Percentiles rank a stretch among this genome's conserved stretches.
phyloP scores from a whole-genome alignment of 2,888 invertebrate species.

The Nomada lathburiana region DNA sequence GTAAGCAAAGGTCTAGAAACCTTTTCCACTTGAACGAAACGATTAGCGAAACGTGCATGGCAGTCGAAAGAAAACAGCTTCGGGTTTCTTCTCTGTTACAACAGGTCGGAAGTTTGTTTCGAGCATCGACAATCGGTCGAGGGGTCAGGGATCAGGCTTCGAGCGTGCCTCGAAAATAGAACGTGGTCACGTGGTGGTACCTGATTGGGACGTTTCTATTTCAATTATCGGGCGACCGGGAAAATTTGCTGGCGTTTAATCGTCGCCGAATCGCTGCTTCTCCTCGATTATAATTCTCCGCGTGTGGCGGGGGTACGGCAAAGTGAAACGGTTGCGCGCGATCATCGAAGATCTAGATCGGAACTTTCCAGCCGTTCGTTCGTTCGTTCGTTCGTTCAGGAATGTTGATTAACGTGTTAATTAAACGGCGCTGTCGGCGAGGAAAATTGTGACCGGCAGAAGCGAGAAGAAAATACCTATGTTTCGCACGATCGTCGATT shows the following conservation, averaged over 20 bases:
- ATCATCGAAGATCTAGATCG: constrained; percentile 48
- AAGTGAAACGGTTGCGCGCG: constrained; percentile 43
- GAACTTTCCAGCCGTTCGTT: constrained; percentile 48
- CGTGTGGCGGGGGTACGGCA: constrained; percentile 9
- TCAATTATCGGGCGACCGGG: constrained; percentile 57
- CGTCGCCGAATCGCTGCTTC: constrained; percentile 39
- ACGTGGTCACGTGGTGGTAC: constrained; percentile 42
- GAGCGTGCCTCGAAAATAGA: constrained; percentile 60
- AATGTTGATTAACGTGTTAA: constrained; percentile 58
- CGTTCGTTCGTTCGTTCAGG: constrained; percentile 25
- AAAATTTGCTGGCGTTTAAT: constrained; percentile 57
- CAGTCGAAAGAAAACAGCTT: constrained; percentile 41
- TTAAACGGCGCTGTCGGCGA: constrained; percentile 22
- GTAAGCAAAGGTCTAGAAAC: constrained; percentile 6
- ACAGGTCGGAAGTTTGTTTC: constrained; percentile 52
- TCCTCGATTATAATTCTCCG: constrained; percentile 28
- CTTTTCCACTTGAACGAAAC: constrained; percentile 8
- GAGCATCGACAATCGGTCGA: constrained; percentile 47
- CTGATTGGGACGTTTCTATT: constrained; percentile 54
- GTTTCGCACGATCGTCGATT: not conserved
- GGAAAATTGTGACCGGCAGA: not conserved
- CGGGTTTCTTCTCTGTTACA: not conserved
- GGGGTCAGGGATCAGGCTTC: constrained; percentile 55
- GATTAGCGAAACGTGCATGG: constrained; percentile 10
- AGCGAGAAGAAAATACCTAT: constrained; percentile 3